Conservation (phyloP, 2,888 invertebrate species). For the Neoaliturus tenellus region DNA sequence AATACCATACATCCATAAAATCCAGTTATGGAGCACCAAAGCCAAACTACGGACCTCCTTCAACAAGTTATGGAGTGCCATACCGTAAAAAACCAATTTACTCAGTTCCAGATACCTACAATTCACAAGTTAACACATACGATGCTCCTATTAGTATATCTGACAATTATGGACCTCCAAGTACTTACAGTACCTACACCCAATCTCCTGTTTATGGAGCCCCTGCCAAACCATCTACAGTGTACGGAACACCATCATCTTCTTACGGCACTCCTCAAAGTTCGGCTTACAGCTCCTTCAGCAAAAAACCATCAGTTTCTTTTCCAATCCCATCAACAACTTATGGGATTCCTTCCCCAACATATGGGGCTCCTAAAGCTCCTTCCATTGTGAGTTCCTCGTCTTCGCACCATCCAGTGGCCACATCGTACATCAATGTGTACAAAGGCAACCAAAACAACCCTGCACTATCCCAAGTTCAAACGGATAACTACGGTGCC, state of each 20-base stretch:
- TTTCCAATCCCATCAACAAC: slow-evolving; percentile 55
- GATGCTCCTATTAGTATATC: slow-evolving; percentile 53
- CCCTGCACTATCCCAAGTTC: slow-evolving; percentile 50
- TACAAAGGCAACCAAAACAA: slow-evolving; percentile 49
- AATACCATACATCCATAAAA: slow-evolving; percentile 66
- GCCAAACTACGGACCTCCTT: slow-evolving; percentile 64
- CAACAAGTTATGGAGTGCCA: slow-evolving; percentile 60
- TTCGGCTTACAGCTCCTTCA: slow-evolving; percentile 67
- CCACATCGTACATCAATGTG: slow-evolving; percentile 57
- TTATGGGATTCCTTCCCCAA: slow-evolving; percentile 57
- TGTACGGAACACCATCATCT: slow-evolving; percentile 63
- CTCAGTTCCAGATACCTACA: slow-evolving; percentile 51
- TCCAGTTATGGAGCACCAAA: slow-evolving; percentile 66
- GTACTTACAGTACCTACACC: slow-evolving; percentile 65
- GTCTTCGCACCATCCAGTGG: slow-evolving; percentile 52
- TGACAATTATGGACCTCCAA: slow-evolving; percentile 63
- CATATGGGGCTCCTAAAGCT: slow-evolving; percentile 59
- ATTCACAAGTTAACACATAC: slow-evolving; percentile 54
- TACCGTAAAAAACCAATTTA: slow-evolving; percentile 26
- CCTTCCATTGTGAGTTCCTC: slow-evolving; percentile 39
- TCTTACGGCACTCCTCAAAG: slow-evolving; percentile 61
- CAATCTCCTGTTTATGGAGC: slow-evolving; percentile 71
- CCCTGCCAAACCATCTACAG: slow-evolving; percentile 68
- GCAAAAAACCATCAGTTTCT: slow-evolving; percentile 56
- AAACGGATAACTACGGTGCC: slow-evolving; percentile 57